Evolutionary conservation across 2,113 vertebrate species (phyloP).

Genomic region (Silurus meridionalis): DNA sequence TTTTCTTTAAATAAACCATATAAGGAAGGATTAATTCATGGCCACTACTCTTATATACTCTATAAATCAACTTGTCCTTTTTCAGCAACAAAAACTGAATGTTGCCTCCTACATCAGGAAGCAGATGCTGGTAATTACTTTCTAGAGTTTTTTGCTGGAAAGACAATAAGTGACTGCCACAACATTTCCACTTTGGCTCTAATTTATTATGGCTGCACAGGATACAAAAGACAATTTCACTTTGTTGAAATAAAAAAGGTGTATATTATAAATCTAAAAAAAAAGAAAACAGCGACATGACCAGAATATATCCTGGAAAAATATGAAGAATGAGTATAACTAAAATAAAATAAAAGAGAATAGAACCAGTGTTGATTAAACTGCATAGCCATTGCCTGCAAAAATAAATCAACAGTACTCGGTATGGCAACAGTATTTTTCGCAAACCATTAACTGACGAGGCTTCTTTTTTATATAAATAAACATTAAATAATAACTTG

Average conservation of each 20-base stretch:
- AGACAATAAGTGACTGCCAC: constrained; percentile 8
- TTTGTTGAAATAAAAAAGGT: neutral
- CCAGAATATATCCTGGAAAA: neutral
- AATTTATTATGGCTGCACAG: constrained; percentile 1
- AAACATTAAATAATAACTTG: constrained; percentile 49
- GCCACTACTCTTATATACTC: constrained; percentile 59
- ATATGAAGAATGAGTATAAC: no score
- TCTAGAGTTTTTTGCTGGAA: constrained; percentile 1
- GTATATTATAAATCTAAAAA: neutral
- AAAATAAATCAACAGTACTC: constrained; percentile 3
- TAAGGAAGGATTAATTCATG: constrained; percentile 40
- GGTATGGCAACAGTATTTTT: neutral
- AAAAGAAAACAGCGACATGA: neutral
- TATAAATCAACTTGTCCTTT: constrained; percentile 62
- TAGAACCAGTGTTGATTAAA: neutral
- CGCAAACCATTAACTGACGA: neutral
- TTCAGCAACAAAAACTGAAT: constrained; percentile 43
- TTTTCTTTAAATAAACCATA: neutral
- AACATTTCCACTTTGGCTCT: constrained; percentile 29
- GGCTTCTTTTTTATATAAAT: neutral
- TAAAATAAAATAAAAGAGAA: neutral
- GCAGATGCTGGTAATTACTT: constrained; percentile 43
- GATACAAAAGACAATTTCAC: constrained; percentile 1
- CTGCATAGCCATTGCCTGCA: neutral
- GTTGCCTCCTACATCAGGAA: constrained; percentile 47